Conservation (phyloP, 2,888 invertebrate genomes). For the Emmelina monodactyla region DNA sequence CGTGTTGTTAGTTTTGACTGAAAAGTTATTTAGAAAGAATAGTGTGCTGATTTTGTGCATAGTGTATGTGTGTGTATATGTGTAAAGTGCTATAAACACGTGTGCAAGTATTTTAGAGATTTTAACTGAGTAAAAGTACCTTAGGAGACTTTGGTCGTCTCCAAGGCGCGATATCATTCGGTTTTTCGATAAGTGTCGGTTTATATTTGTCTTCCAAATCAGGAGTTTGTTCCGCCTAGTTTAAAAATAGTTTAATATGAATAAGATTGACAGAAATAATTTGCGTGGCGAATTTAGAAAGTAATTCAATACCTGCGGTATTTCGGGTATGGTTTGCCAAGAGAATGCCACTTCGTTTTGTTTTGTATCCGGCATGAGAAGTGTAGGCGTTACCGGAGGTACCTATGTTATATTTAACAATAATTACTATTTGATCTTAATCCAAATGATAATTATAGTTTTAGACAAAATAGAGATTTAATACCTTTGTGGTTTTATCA, state of each 20-base stretch:
- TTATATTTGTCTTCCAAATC: conserved; percentile 49
- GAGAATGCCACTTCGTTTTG: conserved; percentile 46
- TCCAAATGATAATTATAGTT: not conserved
- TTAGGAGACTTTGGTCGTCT: conserved; percentile 48
- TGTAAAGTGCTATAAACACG: conserved; percentile 1
- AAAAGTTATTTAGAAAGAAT: conserved; percentile 13
- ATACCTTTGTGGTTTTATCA: not conserved
- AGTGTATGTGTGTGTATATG: conserved; percentile 8
- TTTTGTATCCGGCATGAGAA: conserved; percentile 26
- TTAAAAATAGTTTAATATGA: no score
- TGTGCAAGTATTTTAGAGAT: not conserved
- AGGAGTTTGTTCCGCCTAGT: conserved; percentile 54
- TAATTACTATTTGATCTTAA: not conserved
- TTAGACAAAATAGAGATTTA: not conserved
- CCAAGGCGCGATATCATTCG: conserved; percentile 37
- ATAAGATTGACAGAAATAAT: no score
- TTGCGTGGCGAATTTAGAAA: no score
- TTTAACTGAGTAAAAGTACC: conserved; percentile 26
- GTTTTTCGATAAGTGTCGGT: conserved; percentile 46
- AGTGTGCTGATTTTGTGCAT: conserved; percentile 14
- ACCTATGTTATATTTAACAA: conserved; percentile 27
- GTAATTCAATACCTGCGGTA: conserved; percentile 64
- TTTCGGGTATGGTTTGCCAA: conserved; percentile 55
- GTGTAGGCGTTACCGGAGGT: conserved; percentile 19
- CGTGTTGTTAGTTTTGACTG: conserved; percentile 7